Percentiles rank a stretch among this genome's conserved stretches.
Evolutionary conservation across 2,888 invertebrate genomes (phyloP).

Genomic region (Galeruca laticollis): DNA sequence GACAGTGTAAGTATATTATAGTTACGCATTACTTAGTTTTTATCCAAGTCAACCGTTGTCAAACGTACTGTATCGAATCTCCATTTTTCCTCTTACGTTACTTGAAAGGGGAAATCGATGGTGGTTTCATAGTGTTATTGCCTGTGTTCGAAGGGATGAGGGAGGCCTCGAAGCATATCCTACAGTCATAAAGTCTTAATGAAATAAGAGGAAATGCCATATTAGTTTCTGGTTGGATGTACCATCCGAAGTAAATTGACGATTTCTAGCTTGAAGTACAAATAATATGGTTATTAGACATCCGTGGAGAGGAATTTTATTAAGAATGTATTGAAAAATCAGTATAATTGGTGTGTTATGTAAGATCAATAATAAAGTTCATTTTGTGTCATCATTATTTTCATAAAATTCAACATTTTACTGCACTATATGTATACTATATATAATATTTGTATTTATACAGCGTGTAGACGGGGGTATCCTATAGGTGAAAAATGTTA

Average conservation of each 20-base stretch:
- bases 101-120: slow-evolving; percentile 42
- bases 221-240: slow-evolving; percentile 40
- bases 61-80: slow-evolving; percentile 44
- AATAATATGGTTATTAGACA: slow-evolving; percentile 30
- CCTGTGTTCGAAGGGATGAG: slow-evolving; percentile 18
- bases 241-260: slow-evolving; percentile 39
- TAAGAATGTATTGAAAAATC: slow-evolving; percentile 18
- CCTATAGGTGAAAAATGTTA: too few relatives aligned
- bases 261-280: slow-evolving; percentile 30
- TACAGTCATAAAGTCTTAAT: slow-evolving; percentile 47
- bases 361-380: not conserved
- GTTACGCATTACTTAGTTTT: slow-evolving; percentile 12
- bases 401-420: too few relatives aligned
- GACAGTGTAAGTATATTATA: slow-evolving; percentile 6
- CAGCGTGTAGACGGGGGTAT: too few relatives aligned
- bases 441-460: too few relatives aligned
- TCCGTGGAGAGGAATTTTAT: slow-evolving; percentile 16
- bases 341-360: not conserved
- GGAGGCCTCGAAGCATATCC: slow-evolving; percentile 39
- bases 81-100: slow-evolving; percentile 43
- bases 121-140: slow-evolving; percentile 46
- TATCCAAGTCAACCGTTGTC: slow-evolving; percentile 36
- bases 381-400: not conserved
- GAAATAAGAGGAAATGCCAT: slow-evolving; percentile 49
- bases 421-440: too few relatives aligned